Base-by-base conservation (phyloP, 2,888 invertebrate genomes). In the Limnephilus marmoratus region DNA sequence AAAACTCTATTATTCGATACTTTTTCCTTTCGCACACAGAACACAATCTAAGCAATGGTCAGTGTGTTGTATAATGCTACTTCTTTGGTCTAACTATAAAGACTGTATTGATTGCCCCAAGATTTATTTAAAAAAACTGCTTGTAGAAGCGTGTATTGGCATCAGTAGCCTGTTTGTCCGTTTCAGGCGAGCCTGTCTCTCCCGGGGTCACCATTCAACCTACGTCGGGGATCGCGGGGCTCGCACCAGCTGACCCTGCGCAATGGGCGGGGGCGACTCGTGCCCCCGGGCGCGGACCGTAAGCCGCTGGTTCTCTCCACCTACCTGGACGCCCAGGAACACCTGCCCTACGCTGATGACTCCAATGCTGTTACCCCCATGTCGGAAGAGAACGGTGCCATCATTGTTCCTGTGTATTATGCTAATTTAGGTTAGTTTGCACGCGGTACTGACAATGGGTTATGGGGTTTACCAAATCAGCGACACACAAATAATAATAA, bases 361-460 rank as follows among this genome's bases (percentile, higher is more conserved):
- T 99, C 99, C 94, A 98, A 98, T 95, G 99, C 99, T 94, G 99
- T 99, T 93, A 99, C 99, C 93, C 99, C 99, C 91, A 99, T 99
- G 98, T 99, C 99, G 94, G 99, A 99, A 96, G 99, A 99, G 96
- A 99, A 99, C 95, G 99, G 99, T 95, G 98, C 98, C 95, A 98
- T 99, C 95, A 98, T 99, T 94, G 98, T 99, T 94, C 98, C 98
- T 93, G 98, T 98, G 95, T 98, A 98, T 96, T 98, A 98, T 95
- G 97, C 98, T 94, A 98, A 98, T 96, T 96, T 98, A 96, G 98
- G 98, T 97, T 94, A 94, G 95, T 94, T 93, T 93, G 89, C 89
- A 90, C 92, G 90, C 91, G 49, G 91, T 91, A 91, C 37, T 88
- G 49, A 90, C 49, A 24, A 85, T 9, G 9, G 68, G 68, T n/a